These are phyloP conservation scores for roundworm (Caenorhabditis elegans) DNA, from an alignment of 1,140 invertebrate genomes.

Conservation along the genomic window WBcel235 BX284605.5:5997001-5997500, in stretches of 20 bases:
- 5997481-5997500: not conserved
- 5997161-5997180: constrained; percentile 34
- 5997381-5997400: not conserved
- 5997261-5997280: constrained; percentile 13
- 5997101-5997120: constrained; percentile 28
- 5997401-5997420: not conserved
- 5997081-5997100: constrained; percentile 12
- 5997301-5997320: not conserved
- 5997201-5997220: not conserved
- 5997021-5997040: constrained; percentile 1
- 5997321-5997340: constrained; percentile 5
- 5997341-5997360: not conserved
- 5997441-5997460: not conserved
- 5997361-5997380: not conserved
- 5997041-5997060: constrained; percentile 10
- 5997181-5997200: not conserved
- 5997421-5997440: constrained; percentile 17
- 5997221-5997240: not conserved
- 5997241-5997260: constrained; percentile 27
- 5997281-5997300: constrained; percentile 38
- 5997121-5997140: constrained; percentile 34
- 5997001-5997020: constrained; percentile 25
- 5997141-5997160: constrained; percentile 25
- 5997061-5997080: constrained; percentile 4
- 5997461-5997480: not conserved